These are phyloP conservation scores for Melanocharis versteri DNA, from an alignment of 2,113 vertebrate species.

Conservation along the genomic window DNA sequence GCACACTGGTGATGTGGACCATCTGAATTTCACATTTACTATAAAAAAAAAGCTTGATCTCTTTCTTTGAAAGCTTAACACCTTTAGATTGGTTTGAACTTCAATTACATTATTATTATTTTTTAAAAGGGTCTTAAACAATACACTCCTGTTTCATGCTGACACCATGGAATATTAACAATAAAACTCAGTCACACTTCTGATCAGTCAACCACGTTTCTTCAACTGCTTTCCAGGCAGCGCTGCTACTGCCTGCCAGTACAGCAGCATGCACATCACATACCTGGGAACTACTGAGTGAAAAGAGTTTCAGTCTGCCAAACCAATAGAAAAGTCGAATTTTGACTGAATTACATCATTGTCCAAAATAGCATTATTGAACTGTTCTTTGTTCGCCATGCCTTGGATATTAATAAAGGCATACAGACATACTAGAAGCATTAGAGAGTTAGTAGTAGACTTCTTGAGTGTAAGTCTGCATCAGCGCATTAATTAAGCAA, in stretches of 20 bases:
- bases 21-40: not conserved
- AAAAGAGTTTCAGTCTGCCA: not conserved
- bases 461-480: not conserved
- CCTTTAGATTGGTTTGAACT: not conserved
- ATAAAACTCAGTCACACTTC: not conserved
- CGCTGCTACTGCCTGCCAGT: not conserved
- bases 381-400: not conserved
- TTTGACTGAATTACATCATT: not conserved
- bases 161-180: not conserved
- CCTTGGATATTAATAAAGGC: not conserved
- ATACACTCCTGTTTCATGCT: not conserved
- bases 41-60: not conserved
- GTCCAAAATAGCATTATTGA: not conserved
- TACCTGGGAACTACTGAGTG: not conserved
- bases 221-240: not conserved
- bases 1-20: not conserved
- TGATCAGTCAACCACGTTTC: not conserved
- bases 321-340: not conserved
- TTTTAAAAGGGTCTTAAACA: not conserved
- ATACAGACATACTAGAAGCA: not conserved
- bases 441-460: not conserved
- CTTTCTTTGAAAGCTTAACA: not conserved
- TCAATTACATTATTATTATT: not conserved
- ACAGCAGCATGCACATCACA: not conserved
- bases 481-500: not conserved